These are phyloP conservation scores for Macrobrachium nipponense DNA, from an alignment of 1,140 invertebrate genomes.

Conservation along the genomic window DNA sequence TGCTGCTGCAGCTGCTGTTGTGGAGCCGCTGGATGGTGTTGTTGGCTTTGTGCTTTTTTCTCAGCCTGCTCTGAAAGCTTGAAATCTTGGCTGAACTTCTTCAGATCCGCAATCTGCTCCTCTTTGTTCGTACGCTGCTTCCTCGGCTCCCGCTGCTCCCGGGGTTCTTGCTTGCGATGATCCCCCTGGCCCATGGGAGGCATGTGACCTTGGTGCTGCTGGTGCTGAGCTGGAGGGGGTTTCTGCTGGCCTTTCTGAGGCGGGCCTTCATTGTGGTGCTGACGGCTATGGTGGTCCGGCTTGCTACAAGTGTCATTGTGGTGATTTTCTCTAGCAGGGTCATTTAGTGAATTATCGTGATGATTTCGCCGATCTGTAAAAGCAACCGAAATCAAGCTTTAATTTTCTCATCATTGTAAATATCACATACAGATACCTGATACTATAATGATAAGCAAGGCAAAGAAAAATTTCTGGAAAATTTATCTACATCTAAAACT, in stretches of 20 bases:
- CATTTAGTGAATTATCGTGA: too few relatives aligned
- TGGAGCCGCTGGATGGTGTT: slow-evolving; percentile 35
- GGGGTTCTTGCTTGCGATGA: slow-evolving; percentile 44
- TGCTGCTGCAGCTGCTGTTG: slow-evolving; percentile 53
- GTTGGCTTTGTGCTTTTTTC: slow-evolving; percentile 31
- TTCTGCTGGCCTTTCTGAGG: slow-evolving; percentile 59
- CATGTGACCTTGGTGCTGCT: slow-evolving; percentile 63
- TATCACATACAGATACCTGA: too few relatives aligned
- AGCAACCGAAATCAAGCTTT: too few relatives aligned
- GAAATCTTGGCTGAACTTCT: slow-evolving; percentile 75
- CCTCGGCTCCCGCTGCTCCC: slow-evolving; percentile 50
- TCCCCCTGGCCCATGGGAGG: slow-evolving; percentile 41
- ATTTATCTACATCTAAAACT: too few relatives aligned
- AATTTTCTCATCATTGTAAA: too few relatives aligned
- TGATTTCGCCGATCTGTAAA: too few relatives aligned
- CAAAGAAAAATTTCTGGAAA: too few relatives aligned
- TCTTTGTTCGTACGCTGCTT: slow-evolving; percentile 48
- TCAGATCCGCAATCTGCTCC: slow-evolving; percentile 73
- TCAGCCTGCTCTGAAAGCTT: slow-evolving; percentile 70
- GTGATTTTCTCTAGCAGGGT: background rate
- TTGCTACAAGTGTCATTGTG: slow-evolving; percentile 27
- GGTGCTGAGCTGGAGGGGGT: slow-evolving; percentile 69
- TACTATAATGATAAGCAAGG: too few relatives aligned
- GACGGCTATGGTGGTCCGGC: slow-evolving; percentile 35
- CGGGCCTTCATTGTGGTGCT: slow-evolving; percentile 44